Percentiles rank a stretch among this genome's conserved stretches.
Evolutionary conservation across 2,797 vertebrate species (phyloP).

Genomic region (Falco novaeseelandiae): DNA sequence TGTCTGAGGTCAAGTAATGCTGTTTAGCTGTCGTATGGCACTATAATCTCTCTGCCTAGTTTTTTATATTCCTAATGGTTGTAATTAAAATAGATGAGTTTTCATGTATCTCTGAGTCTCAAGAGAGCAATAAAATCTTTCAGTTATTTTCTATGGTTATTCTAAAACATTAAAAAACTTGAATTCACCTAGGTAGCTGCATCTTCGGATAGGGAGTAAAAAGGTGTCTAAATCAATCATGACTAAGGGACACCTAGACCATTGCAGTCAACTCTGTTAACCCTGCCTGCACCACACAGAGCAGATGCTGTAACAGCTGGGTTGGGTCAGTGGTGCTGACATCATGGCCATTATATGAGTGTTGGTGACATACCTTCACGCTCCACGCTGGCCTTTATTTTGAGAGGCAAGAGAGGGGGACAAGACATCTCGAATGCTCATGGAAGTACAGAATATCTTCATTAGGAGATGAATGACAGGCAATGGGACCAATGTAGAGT

Average conservation of each 20-base stretch:
- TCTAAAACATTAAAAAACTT: background rate
- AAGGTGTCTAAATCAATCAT: background rate
- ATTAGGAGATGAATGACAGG: background rate
- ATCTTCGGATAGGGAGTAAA: background rate
- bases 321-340: background rate
- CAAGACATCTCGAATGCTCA: background rate
- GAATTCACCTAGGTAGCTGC: background rate
- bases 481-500: background rate
- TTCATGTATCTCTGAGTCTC: background rate
- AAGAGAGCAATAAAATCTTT: background rate
- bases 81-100: background rate
- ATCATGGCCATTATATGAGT: background rate
- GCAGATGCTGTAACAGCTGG: background rate
- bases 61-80: background rate
- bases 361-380: background rate
- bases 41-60: background rate
- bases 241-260: background rate
- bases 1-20: background rate
- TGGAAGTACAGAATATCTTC: background rate
- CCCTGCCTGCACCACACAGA: background rate
- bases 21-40: background rate
- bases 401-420: background rate
- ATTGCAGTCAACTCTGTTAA: background rate
- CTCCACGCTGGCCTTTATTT: background rate
- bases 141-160: background rate